Evolutionary conservation across 2,888 invertebrate species (phyloP).

Genomic region (Papilio protenor): DNA sequence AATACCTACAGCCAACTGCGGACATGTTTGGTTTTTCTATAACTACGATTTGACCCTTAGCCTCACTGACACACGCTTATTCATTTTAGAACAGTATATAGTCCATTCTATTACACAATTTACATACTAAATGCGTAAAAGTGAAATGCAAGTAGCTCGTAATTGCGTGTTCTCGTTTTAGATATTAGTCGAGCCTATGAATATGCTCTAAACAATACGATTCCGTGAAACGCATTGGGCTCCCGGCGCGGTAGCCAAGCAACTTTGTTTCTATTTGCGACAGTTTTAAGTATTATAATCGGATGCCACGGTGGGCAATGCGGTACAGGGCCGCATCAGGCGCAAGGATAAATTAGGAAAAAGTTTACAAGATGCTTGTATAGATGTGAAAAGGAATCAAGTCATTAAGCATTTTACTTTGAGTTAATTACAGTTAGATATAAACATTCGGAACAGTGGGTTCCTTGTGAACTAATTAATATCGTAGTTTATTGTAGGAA

Average conservation of each 20-base stretch:
- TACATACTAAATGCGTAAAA: constrained; percentile 13
- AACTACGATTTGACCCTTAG: not conserved
- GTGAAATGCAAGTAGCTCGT: constrained; percentile 46
- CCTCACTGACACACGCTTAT: not conserved
- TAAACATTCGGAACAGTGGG: not conserved
- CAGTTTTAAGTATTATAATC: constrained; percentile 64
- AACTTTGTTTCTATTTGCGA: constrained; percentile 59
- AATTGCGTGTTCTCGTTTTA: constrained; percentile 61
- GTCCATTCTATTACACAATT: not conserved
- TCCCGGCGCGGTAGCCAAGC: constrained; percentile 48
- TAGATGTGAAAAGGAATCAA: not conserved
- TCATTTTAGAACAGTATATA: not conserved
- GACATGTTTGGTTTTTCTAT: not conserved
- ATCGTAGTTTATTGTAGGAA: not conserved
- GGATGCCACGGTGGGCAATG: constrained; percentile 54
- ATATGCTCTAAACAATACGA: constrained; percentile 72
- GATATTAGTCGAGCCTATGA: constrained; percentile 71
- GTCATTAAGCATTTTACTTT: not conserved
- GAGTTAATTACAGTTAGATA: not conserved
- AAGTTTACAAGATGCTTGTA: not conserved
- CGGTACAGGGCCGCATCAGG: constrained; percentile 18
- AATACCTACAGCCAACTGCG: not conserved
- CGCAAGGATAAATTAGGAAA: not conserved
- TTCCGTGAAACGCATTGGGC: constrained; percentile 67
- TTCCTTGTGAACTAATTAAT: not conserved